phyloP scores from a whole-genome alignment of 2,797 vertebrate species.

The Thamnophis elegans region DNA sequence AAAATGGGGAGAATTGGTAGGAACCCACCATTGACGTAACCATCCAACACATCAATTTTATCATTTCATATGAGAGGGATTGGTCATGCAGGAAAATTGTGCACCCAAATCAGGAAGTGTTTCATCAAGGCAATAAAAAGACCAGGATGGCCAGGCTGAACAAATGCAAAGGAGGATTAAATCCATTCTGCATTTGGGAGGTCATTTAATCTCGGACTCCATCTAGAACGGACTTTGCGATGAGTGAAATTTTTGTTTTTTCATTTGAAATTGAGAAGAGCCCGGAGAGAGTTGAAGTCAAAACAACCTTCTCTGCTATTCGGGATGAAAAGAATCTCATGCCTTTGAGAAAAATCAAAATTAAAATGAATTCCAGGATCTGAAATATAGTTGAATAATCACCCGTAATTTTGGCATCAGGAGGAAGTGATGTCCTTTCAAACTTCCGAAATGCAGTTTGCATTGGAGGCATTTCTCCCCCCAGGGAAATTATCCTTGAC shows the following conservation, averaged over 20 bases:
- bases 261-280: not conserved
- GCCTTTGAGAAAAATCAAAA: not conserved
- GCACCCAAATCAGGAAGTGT: not conserved
- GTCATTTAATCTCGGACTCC: not conserved
- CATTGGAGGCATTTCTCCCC: slow-evolving; percentile 11
- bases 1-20: too few species aligned
- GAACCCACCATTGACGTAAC: not conserved
- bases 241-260: not conserved
- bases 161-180: not conserved
- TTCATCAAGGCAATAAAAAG: not conserved
- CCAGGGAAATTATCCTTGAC: slow-evolving; percentile 40
- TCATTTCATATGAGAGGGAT: not conserved
- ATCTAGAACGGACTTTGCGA: not conserved
- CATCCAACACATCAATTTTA: not conserved
- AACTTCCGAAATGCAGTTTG: not conserved
- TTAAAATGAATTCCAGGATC: not conserved
- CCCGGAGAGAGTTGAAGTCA: not conserved
- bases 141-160: not conserved
- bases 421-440: too few species aligned
- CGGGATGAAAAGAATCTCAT: not conserved
- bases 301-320: not conserved
- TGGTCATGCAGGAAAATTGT: not conserved
- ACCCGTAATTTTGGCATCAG: not conserved
- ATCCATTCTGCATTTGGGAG: not conserved
- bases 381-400: not conserved